Base-by-base conservation (phyloP, 2,113 vertebrate genomes). In the Amazona guildingii region DNA sequence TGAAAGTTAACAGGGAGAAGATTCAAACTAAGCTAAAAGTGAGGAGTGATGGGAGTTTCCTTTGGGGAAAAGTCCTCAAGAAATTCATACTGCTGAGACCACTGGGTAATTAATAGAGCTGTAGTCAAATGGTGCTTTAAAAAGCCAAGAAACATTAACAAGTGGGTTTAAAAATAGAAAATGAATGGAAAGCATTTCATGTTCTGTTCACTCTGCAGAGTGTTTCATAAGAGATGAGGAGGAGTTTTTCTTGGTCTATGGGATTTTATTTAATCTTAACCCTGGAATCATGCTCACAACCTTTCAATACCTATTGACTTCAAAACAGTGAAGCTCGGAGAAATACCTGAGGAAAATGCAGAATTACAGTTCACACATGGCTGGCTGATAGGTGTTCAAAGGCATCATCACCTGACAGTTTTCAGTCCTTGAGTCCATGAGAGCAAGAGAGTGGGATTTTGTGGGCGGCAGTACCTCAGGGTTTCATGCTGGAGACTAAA, bases 111-210 rank as follows among this genome's bases (percentile, higher is more conserved):
- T 92, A 92, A 83, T 33, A 93, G 83, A 92, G 21, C 83, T 92
- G 35, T 89, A 94, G 77, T 92, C 55, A 90, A 94, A 81, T 33
- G 46, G 46, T 86, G 69, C 68, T 92, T 90, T 78, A 84, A 82
- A 96, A 96, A 94, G 77, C 66, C 74, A 92, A 90, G 86, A 90
- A 90, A 81, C 64, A 48, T 92, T 91, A 95, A 72, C 82, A 94
- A 95, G 78, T 86, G 76, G 5, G 46, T 93, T 90, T 95, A 93
- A 96, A 95, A 95, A 94, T 83, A 96, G 95, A 54, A 92, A 90
- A 86, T 80, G 11, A 90, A 94, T 83, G 78, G 82, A 95, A 91
- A 95, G 68, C 72, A 67, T 92, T 94, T 95, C 3, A 29, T 92
- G 63, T 85, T 85, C 54, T 77, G 33, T 77, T 95, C 91, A 69